Evolutionary conservation across 1,140 invertebrate species (phyloP).

Genomic region (Drosophila biarmipes): DNA sequence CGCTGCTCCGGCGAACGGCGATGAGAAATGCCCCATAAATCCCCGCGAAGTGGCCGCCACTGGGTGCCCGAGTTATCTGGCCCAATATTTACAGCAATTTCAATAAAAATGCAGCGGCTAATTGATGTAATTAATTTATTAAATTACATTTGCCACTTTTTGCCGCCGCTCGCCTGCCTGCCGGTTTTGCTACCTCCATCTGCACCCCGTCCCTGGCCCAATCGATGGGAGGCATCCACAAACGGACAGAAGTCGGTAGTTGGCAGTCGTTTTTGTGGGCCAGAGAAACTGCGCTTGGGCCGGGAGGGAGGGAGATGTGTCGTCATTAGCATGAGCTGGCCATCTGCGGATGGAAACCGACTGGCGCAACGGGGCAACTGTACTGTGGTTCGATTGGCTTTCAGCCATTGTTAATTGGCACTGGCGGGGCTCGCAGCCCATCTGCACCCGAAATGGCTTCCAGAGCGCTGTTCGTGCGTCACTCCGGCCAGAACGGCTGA

Average conservation of each 20-base stretch:
- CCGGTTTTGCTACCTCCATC: constrained; percentile 7
- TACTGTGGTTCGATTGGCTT: constrained; percentile 24
- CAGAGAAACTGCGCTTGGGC: constrained; percentile 39
- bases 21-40: constrained; percentile 45
- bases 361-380: constrained; percentile 10
- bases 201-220: not conserved
- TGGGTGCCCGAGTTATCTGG: constrained; percentile 19
- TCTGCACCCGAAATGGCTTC: constrained; percentile 10
- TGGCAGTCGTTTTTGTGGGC: constrained; percentile 44
- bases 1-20: not conserved
- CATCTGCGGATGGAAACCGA: not conserved
- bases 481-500: not conserved
- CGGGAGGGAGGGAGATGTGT: not conserved
- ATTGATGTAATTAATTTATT: constrained; percentile 79
- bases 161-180: constrained; percentile 16
- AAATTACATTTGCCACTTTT: constrained; percentile 64
- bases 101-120: constrained; percentile 68
- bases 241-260: constrained; percentile 11
- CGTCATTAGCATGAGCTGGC: constrained; percentile 33
- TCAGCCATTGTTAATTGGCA: constrained; percentile 28
- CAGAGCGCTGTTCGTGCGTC: not conserved
- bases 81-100: constrained; percentile 63
- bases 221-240: constrained; percentile 38
- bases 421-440: constrained; percentile 15
- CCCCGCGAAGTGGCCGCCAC: constrained; percentile 7